Evolutionary conservation across 2,113 vertebrate genomes (phyloP), one percentile per base, ranked within the genome.

Genomic region (Oceanodroma tethys): DNA sequence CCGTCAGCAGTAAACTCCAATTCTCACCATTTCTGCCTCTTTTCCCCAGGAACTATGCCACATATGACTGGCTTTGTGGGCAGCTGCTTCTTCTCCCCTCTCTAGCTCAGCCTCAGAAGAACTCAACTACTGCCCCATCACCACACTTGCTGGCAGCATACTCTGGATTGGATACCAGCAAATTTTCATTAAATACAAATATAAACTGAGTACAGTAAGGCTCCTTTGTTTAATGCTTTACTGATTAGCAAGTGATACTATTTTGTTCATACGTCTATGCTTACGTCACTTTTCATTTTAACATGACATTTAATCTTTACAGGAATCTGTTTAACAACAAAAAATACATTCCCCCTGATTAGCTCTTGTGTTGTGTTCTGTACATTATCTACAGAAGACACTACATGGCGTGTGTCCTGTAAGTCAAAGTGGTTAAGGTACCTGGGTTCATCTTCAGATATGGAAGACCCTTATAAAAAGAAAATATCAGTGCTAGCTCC

Each of bases 371-470:
- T 18, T 58, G 23, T 22, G 30, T 45, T 32, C 36, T 83, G 32
- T 43, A 62, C 17, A 48, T 55, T 58, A 75, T 18, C 36, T 58
- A 73, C 30, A 62, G 52, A 86, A 94, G 42, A 67, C 8, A 68
- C 18, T 29, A 47, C 14, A 22, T 4, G 25, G 25, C 0, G 4
- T 5, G 43, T 36, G 23, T 67, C 13, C 38, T n/a, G 0, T 16
- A 70, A 81, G 10, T 30, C 25, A 38, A n/a, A 81, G 22, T 42
- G 21, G 14, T 48, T 43, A 72, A 89, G 29, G 50, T 16, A 81
- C 13, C 38, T 60, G 27, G 17, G 29, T 74, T 96, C 43, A 81
- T 56, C 32, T 40, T 63, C 11, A 12, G 19, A 36, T 53, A 29
- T 78, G 27, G 15, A 93, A 81, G 81, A 96, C 14, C 15, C 26